These are phyloP conservation scores for Orientallactaga bullata DNA, from an alignment of 2,113 vertebrate genomes.

Conservation along the genomic window DNA sequence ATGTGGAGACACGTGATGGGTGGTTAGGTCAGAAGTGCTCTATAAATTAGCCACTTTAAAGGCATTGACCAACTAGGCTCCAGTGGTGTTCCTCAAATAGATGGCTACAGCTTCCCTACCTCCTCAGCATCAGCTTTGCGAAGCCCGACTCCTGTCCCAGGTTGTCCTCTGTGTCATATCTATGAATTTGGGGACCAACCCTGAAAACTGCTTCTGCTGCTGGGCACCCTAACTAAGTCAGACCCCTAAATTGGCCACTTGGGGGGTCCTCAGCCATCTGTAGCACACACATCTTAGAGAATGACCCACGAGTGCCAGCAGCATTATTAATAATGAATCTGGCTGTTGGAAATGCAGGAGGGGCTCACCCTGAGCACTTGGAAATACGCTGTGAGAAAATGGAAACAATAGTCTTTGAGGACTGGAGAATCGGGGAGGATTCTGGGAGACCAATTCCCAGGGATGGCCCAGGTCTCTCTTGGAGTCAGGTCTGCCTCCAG, in stretches of 20 bases:
- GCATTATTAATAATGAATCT: constrained; percentile 2
- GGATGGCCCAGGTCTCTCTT: neutral
- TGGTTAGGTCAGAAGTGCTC: neutral
- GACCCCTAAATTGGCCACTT: neutral
- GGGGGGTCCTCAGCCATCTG: neutral
- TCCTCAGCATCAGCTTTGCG: neutral
- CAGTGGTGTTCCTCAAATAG: neutral
- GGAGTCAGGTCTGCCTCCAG: neutral
- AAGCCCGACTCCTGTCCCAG: neutral
- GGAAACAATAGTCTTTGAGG: constrained; percentile 2
- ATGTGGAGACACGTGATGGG: neutral
- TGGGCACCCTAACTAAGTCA: neutral
- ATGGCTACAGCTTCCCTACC: neutral
- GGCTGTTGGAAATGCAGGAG: neutral
- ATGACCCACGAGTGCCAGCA: neutral
- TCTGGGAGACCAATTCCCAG: neutral
- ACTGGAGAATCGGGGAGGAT: neutral
- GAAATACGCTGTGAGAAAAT: constrained; percentile 20
- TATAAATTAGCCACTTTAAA: neutral
- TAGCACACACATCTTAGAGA: accelerated
- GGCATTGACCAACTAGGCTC: neutral
- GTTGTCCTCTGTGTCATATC: neutral
- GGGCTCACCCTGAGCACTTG: constrained; percentile 5
- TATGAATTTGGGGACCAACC: neutral
- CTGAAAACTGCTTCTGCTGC: neutral